Evolutionary conservation across 2,888 invertebrate genomes (phyloP), one percentile per base, ranked within the genome.

Genomic region (Muschampia plurimacula): DNA sequence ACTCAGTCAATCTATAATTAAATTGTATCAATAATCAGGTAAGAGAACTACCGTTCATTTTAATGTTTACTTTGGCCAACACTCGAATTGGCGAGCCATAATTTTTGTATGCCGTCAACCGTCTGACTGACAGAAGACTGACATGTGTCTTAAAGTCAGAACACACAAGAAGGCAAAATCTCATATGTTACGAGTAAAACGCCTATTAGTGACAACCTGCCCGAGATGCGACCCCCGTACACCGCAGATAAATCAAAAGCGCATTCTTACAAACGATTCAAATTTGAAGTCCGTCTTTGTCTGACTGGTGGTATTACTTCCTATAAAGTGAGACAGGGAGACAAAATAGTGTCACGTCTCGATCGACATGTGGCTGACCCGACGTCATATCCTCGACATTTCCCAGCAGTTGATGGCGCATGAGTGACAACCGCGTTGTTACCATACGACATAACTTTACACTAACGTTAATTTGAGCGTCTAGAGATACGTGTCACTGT

Each of bases 371-470:
- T 92, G 92, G 91, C 86, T 93, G 93, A 93, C 93, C 92, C 88
- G 86, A 80, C 89, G 89, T 92, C 92, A 93, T 91, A 91, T 87
- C 88, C 86, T 89, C 86, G 85, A 88, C 85, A 86, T 90, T 88
- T 90, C 91, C 90, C 89, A 92, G 89, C 91, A 92, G 90, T 94
- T 94, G 94, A 94, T 94, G 93, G 89, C 90, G 92, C 93, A 93
- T 94, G 94, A 94, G 91, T 92, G 94, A 92, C 95, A 92, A 86
- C 87, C 86, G 85, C 82, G 81, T 80, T 82, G 82, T 83, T 76
- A 82, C 81, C 84, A 83, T 84, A 81, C 89, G 91, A 90, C 84
- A 87, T 92, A 90, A 92, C 93, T 86, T 94, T 92, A 86, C 87
- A 87, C 86, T 80, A 87, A 89, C 91, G 94, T 93, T 91, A 90